These are phyloP conservation scores for Poecile montanus DNA, from an alignment of 2,797 vertebrate species.

Conservation along the genomic window DNA sequence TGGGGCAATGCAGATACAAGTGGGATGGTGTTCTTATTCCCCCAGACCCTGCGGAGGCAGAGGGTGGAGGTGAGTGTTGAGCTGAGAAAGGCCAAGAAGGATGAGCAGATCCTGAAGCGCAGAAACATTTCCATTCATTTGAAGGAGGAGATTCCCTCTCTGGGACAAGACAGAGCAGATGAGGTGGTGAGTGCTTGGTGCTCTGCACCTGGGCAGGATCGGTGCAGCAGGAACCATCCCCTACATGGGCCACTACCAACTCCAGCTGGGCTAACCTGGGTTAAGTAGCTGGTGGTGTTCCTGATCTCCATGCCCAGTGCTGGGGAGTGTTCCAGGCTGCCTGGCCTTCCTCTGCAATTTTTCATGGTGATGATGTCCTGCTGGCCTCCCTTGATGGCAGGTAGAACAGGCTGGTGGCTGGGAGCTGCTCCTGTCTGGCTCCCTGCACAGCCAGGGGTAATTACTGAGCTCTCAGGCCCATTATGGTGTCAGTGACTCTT, in stretches of 20 bases:
- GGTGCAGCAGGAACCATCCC: too few species aligned
- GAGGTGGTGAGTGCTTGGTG: neutral
- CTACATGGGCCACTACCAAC: neutral
- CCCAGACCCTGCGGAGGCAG: slow-evolving; percentile 82
- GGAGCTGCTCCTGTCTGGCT: slow-evolving; percentile 27
- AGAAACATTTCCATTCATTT: slow-evolving; percentile 74
- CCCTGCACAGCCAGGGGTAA: neutral
- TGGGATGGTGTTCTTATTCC: neutral
- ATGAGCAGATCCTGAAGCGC: slow-evolving; percentile 87
- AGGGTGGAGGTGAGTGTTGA: slow-evolving; percentile 78
- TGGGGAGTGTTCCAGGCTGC: neutral
- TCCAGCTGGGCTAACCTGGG: neutral
- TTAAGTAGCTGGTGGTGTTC: neutral
- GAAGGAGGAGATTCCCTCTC: neutral
- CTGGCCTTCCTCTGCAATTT: neutral
- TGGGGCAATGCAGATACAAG: rapidly evolving
- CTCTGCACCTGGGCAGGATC: neutral
- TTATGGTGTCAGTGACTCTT: slow-evolving; percentile 1
- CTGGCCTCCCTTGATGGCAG: neutral
- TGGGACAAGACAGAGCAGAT: neutral
- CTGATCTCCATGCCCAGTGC: rapidly evolving
- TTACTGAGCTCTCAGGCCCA: neutral
- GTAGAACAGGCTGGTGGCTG: slow-evolving; percentile 40
- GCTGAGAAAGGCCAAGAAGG: slow-evolving; percentile 87
- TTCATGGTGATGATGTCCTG: neutral